Percentiles rank a stretch among this genome's conserved stretches.
These are phyloP conservation scores for Meteorus sp. DNA, from an alignment of 1,140 invertebrate species.

Conservation along the genomic window DNA sequence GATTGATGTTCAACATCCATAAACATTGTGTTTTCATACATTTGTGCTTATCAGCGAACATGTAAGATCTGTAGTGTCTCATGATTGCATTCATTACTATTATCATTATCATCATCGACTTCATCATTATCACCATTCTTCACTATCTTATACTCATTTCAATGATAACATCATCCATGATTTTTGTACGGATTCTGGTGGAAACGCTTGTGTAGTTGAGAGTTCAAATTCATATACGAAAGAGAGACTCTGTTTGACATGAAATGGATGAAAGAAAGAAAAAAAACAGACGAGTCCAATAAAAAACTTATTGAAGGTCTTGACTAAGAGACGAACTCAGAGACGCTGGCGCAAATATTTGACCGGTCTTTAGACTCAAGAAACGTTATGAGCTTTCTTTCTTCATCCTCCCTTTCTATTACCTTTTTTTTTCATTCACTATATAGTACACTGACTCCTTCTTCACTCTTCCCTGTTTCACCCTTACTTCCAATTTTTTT, in stretches of 20 bases:
- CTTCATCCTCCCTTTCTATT: neutral
- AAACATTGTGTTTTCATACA: too few relatives aligned
- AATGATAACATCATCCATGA: too few relatives aligned
- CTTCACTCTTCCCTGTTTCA: neutral
- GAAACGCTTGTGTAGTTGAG: too few relatives aligned
- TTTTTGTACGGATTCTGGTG: too few relatives aligned
- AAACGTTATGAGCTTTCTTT: constrained; percentile 10
- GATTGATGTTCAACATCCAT: too few relatives aligned
- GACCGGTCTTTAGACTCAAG: constrained; percentile 21
- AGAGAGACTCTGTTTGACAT: neutral
- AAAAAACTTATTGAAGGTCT: constrained; percentile 29
- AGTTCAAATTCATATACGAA: too few relatives aligned
- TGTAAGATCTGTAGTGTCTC: too few relatives aligned
- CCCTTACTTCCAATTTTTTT: constrained; percentile 4
- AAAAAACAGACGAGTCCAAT: constrained; percentile 27
- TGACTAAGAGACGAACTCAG: neutral
- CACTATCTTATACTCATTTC: too few relatives aligned
- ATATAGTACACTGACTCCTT: neutral
- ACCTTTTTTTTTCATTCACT: neutral
- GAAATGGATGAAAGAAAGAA: neutral
- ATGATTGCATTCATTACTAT: too few relatives aligned
- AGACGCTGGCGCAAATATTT: constrained; percentile 26
- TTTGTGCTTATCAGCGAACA: too few relatives aligned
- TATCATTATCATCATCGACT: too few relatives aligned
- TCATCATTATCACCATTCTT: too few relatives aligned